Percentiles rank a stretch among this genome's conserved stretches.
phyloP scores from a whole-genome alignment of 2,888 invertebrate species.

The Chaetogeoica ovagalla region DNA sequence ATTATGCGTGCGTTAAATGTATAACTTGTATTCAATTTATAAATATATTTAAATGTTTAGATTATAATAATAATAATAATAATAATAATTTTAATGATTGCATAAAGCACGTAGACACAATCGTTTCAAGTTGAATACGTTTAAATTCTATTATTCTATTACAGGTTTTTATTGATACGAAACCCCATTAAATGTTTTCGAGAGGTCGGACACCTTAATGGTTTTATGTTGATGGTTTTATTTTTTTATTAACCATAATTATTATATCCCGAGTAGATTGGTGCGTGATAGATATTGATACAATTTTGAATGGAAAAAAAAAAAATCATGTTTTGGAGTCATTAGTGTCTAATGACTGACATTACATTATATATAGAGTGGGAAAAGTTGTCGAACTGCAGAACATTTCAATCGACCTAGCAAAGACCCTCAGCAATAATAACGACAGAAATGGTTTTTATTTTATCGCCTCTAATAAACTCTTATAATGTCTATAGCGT shows the following conservation, averaged over 20 bases:
- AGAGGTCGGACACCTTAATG: slow-evolving; percentile 4
- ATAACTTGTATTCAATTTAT: background rate
- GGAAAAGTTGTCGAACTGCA: slow-evolving; percentile 15
- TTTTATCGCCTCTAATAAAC: slow-evolving; percentile 45
- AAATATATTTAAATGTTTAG: background rate
- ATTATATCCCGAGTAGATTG: background rate
- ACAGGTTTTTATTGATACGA: background rate
- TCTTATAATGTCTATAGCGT: slow-evolving; percentile 42
- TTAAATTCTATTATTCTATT: background rate
- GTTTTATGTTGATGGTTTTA: background rate
- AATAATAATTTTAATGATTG: background rate
- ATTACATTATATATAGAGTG: background rate
- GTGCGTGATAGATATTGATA: slow-evolving; percentile 1
- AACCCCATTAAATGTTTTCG: background rate
- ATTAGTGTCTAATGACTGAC: slow-evolving; percentile 25
- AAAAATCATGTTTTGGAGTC: slow-evolving; percentile 24
- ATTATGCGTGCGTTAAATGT: background rate
- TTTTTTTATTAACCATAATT: background rate
- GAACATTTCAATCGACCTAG: slow-evolving; percentile 41
- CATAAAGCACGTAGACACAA: background rate
- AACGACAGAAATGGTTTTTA: background rate
- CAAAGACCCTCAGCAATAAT: too few relatives aligned
- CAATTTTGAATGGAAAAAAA: slow-evolving; percentile 1
- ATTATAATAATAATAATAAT: background rate
- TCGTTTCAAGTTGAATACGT: background rate